Percentiles rank a stretch among this genome's conserved stretches.
These are phyloP conservation scores for Natator depressus DNA, from an alignment of 2,113 vertebrate species.

Conservation along the genomic window DNA sequence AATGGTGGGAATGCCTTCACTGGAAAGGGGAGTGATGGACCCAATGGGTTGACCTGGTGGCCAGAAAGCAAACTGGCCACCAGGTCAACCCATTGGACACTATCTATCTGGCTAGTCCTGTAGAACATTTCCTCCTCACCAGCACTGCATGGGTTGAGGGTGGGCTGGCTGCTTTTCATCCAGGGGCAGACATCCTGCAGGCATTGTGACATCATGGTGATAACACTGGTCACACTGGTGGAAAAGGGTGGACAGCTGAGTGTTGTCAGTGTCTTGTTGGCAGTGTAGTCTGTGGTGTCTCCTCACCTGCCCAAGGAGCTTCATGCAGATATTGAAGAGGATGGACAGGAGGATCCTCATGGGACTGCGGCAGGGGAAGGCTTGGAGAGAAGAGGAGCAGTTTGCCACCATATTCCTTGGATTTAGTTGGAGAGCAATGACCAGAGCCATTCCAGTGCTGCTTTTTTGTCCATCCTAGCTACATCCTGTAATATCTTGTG, in stretches of 20 bases:
- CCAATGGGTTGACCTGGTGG: too few relatives aligned
- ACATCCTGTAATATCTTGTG: not conserved
- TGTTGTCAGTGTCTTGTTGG: too few relatives aligned
- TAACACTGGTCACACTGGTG: not conserved
- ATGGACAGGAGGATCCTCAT: not conserved
- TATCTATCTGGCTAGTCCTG: not conserved
- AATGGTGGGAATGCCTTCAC: too few relatives aligned
- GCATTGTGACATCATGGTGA: not conserved
- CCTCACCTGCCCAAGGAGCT: not conserved
- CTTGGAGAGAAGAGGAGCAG: not conserved
- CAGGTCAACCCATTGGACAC: too few relatives aligned
- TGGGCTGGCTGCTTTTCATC: not conserved
- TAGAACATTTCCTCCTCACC: not conserved
- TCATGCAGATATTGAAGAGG: rapidly evolving
- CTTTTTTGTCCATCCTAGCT: not conserved
- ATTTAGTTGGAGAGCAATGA: not conserved
- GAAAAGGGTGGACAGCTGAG: not conserved
- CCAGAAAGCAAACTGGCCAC: too few relatives aligned
- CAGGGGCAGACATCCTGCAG: not conserved
- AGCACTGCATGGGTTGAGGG: not conserved
- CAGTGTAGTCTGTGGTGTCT: not conserved
- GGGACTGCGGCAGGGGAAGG: not conserved
- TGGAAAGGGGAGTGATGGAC: too few relatives aligned
- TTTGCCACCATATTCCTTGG: not conserved
- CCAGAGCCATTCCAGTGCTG: not conserved